Base-by-base conservation (phyloP, 2,113 vertebrate species). In the Lepisosteus osseus region DNA sequence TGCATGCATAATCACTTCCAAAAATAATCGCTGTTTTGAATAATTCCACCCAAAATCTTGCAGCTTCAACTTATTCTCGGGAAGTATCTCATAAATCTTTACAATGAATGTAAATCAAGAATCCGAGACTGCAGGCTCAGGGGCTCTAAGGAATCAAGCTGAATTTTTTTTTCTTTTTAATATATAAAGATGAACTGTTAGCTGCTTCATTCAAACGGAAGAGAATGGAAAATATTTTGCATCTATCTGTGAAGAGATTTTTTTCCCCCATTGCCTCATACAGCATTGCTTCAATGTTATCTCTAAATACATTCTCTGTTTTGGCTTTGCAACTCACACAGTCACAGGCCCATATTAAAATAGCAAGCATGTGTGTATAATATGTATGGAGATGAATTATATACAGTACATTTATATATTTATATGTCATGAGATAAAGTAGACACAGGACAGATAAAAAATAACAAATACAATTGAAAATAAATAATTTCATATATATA, bases 11-110 rank as follows among this genome's bases (percentile, higher is more conserved):
- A 97, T 97, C 93, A 89, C 89, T 92, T 89, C 94, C 94, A 92
- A 94, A 98, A 97, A 98, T 96, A 95, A 95, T 94, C 92, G 85
- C 92, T 90, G 89, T 93, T 96, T 95, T 96, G 95, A 97, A 96
- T 98, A 96, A 98, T 97, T 91, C 90, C 85, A 88, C 91, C 89
- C 89, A 83, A 94, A 95, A 94, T 94, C 94, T 89, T 92, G 93
- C 94, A 93, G 89, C 88, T 94, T 96, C 95, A 91, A 96, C 94
- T 93, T 89, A 93, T 95, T 97, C 94, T 88, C 84, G 89, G 86
- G 77, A 80, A 93, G 92, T 91, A 91, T 91, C 93, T 95, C 97
- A 97, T 98, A 97, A 97, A 98, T 99, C 95, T 97, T 95, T 91
- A 89, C 92, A 75, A 88, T 91, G 91, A 94, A 95, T 93, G 92